These are phyloP conservation scores for Holothuria scabra DNA, from an alignment of 53 echinoderm and acorn worm genomes.

Conservation along the genomic window DNA sequence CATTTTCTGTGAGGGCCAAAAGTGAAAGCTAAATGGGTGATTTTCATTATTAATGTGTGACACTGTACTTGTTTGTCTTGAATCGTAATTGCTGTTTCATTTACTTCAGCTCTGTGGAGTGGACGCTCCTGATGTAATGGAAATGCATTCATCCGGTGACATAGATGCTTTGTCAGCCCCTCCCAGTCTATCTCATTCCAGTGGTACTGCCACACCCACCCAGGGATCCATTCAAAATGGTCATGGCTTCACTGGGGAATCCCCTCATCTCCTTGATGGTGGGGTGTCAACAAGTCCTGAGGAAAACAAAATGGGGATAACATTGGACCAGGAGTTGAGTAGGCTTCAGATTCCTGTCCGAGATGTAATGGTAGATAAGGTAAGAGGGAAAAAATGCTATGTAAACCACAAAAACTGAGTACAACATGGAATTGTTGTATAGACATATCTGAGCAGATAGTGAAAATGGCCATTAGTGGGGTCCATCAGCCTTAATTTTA, in stretches of 20 bases:
- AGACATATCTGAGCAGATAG: no score
- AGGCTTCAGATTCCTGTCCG: conserved; percentile 55
- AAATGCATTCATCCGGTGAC: conserved; percentile 53
- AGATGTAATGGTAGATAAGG: conserved; percentile 77
- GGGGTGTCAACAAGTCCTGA: conserved; percentile 35
- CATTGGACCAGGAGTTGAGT: conserved; percentile 80
- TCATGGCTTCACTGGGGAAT: conserved; percentile 40
- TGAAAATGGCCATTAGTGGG: no score
- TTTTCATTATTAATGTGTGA: no score
- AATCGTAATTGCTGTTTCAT: no score
- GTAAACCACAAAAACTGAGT: no score
- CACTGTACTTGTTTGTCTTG: no score
- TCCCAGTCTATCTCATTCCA: conserved; percentile 42
- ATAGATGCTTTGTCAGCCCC: conserved; percentile 65
- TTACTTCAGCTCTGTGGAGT: conserved; percentile 80
- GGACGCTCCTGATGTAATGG: conserved; percentile 69
- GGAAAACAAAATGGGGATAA: not conserved
- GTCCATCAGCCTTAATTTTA: no score
- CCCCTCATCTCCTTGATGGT: conserved; percentile 21
- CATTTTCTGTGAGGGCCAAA: no score
- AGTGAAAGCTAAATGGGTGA: no score
- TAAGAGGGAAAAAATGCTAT: not conserved
- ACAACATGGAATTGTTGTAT: no score
- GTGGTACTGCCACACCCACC: conserved; percentile 36
- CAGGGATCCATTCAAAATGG: conserved; percentile 32